A percentile compares a stretch with the other conserved stretches of the same genome.
phyloP scores from a whole-genome alignment of 2,888 invertebrate genomes.

The Drosophila kambysellisi region DNA sequence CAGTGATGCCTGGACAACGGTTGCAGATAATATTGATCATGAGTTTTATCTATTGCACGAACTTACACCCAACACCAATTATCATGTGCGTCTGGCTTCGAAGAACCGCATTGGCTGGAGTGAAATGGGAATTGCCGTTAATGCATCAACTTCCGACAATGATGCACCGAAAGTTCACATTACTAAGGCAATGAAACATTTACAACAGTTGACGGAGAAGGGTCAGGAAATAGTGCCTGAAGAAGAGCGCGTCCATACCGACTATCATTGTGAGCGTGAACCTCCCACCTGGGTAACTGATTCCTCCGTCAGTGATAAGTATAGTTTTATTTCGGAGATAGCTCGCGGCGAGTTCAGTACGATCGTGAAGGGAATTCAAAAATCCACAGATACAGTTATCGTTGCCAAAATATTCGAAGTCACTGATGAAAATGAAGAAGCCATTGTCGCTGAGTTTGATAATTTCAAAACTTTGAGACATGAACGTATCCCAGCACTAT shows the following conservation, averaged over 20 bases:
- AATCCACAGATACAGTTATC: conserved; percentile 90
- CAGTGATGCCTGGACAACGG: conserved; percentile 93
- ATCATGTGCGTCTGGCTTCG: conserved; percentile 95
- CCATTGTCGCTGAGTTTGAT: conserved; percentile 93
- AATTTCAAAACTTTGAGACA: conserved; percentile 93
- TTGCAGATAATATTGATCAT: conserved; percentile 95
- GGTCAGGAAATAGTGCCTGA: conserved; percentile 90
- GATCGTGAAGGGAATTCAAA: conserved; percentile 93
- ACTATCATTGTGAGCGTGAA: conserved; percentile 91
- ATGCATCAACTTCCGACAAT: conserved; percentile 89
- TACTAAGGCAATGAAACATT: conserved; percentile 92
- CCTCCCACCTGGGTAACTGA: conserved; percentile 91
- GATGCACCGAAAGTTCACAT: conserved; percentile 91
- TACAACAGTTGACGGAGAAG: conserved; percentile 94
- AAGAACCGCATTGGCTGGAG: conserved; percentile 97
- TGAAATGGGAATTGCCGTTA: conserved; percentile 93
- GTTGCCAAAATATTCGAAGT: conserved; percentile 93
- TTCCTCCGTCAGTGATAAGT: conserved; percentile 89
- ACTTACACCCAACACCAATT: conserved; percentile 91
- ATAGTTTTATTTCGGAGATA: conserved; percentile 94
- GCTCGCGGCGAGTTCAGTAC: conserved; percentile 94
- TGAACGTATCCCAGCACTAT: conserved; percentile 92
- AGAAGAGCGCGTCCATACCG: conserved; percentile 88
- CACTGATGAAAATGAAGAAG: conserved; percentile 88
- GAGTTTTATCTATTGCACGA: conserved; percentile 95